Percentiles rank a stretch among this genome's conserved stretches.
phyloP scores from a whole-genome alignment of 37 sponge, comb jelly and placozoan species.

The Petrosia ficiformis region DNA sequence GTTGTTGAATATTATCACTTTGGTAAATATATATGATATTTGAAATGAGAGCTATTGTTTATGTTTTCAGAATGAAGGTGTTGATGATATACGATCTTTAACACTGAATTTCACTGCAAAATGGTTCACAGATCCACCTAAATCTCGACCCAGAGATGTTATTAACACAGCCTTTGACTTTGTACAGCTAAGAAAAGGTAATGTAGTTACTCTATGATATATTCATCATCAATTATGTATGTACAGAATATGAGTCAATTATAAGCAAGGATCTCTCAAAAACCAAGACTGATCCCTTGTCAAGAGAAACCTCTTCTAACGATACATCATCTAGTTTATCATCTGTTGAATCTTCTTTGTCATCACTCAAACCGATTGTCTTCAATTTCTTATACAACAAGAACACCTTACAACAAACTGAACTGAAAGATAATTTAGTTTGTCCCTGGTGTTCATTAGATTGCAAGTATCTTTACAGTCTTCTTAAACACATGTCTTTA shows the following conservation, averaged over 20 bases:
- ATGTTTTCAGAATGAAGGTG: too few relatives aligned
- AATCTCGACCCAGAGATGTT: conserved; percentile 19
- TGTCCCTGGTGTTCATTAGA: conserved; percentile 86
- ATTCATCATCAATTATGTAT: too few relatives aligned
- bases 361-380: too few relatives aligned
- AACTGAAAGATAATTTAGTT: conserved; percentile 27
- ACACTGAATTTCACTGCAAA: conserved; percentile 44
- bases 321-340: too few relatives aligned
- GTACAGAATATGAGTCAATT: too few relatives aligned
- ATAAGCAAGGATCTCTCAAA: too few relatives aligned
- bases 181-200: conserved; percentile 47
- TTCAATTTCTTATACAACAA: conserved; percentile 87
- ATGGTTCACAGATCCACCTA: conserved; percentile 50
- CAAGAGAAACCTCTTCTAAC: too few relatives aligned
- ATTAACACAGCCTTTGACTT: conserved; percentile 51
- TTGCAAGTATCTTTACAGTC: conserved; percentile 51
- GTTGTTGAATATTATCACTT: neutral
- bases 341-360: too few relatives aligned
- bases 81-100: too few relatives aligned
- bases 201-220: neutral
- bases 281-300: too few relatives aligned
- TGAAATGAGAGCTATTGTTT: too few relatives aligned
- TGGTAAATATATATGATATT: too few relatives aligned
- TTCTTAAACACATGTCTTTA: conserved; percentile 78
- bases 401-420: conserved; percentile 82